phyloP scores from a whole-genome alignment of 2,888 invertebrate genomes.

The Polydrusus tereticollis region DNA sequence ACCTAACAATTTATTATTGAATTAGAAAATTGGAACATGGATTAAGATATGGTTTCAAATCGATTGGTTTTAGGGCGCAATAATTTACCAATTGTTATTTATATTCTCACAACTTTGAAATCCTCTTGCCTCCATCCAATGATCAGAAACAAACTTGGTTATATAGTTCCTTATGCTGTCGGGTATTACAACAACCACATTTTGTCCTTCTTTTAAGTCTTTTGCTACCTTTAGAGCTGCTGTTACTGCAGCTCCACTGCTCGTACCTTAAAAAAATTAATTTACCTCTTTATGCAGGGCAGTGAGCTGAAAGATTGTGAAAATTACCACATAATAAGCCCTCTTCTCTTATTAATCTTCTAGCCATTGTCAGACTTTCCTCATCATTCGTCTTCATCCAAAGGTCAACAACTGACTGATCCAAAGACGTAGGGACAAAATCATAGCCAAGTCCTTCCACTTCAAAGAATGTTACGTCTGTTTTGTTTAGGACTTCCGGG shows the following conservation, averaged over 20 bases:
- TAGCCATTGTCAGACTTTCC: conserved; percentile 84
- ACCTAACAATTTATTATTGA: conserved; percentile 71
- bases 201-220: conserved; percentile 75
- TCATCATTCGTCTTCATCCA: conserved; percentile 91
- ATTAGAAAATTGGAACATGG: too few relatives aligned
- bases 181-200: conserved; percentile 90
- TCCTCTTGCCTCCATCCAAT: conserved; percentile 91
- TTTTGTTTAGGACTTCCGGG: conserved; percentile 80
- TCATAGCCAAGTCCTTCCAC: conserved; percentile 90
- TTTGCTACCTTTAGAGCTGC: conserved; percentile 81
- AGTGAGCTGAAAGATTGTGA: conserved; percentile 44
- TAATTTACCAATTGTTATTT: conserved; percentile 62
- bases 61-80: too few relatives aligned
- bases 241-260: conserved; percentile 86
- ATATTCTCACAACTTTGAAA: conserved; percentile 65
- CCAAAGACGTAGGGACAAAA: conserved; percentile 91
- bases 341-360: conserved; percentile 90
- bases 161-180: conserved; percentile 97
- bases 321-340: conserved; percentile 87
- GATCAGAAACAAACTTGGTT: conserved; percentile 95
- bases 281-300: neutral
- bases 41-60: too few relatives aligned
- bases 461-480: conserved; percentile 84
- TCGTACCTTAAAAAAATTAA: conserved; percentile 75
- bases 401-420: conserved; percentile 81